A percentile compares a stretch with the other conserved stretches of the same genome.
Evolutionary conservation across 2,113 vertebrate genomes (phyloP).

Genomic region (Fulmarus glacialis): DNA sequence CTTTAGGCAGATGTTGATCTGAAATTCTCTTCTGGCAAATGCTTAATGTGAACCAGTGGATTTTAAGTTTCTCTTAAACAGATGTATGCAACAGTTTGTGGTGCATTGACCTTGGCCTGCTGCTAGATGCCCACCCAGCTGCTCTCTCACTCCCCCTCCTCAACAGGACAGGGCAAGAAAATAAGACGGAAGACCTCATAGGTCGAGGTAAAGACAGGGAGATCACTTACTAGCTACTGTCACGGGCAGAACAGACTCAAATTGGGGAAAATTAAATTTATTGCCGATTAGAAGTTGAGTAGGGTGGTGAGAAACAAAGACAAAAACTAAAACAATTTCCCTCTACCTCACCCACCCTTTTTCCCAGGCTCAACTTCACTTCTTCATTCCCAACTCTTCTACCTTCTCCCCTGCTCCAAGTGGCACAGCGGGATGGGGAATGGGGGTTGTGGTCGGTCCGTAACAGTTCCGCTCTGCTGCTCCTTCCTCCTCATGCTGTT

Average conservation of each 20-base stretch:
- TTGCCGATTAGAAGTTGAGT: neutral
- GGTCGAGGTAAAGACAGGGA: neutral
- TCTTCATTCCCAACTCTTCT: neutral
- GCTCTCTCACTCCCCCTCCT: neutral
- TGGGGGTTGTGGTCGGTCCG: rapidly evolving
- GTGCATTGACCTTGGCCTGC: neutral
- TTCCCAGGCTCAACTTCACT: neutral
- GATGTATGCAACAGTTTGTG: neutral
- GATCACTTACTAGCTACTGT: neutral
- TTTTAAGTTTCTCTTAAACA: neutral
- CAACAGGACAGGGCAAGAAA: neutral
- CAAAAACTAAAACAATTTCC: neutral
- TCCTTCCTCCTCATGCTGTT: neutral
- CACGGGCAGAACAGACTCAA: neutral
- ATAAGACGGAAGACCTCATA: neutral
- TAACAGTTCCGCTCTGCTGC: neutral
- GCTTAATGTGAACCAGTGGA: neutral
- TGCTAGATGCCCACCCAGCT: neutral
- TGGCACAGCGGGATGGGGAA: neutral
- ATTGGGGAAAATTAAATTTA: neutral
- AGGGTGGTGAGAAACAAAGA: neutral
- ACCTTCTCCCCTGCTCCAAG: neutral
- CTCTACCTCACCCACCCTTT: neutral
- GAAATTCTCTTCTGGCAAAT: neutral
- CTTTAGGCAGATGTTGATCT: neutral